phyloP scores from a whole-genome alignment of 1,140 invertebrate genomes.

The Tetragonula clypearis region DNA sequence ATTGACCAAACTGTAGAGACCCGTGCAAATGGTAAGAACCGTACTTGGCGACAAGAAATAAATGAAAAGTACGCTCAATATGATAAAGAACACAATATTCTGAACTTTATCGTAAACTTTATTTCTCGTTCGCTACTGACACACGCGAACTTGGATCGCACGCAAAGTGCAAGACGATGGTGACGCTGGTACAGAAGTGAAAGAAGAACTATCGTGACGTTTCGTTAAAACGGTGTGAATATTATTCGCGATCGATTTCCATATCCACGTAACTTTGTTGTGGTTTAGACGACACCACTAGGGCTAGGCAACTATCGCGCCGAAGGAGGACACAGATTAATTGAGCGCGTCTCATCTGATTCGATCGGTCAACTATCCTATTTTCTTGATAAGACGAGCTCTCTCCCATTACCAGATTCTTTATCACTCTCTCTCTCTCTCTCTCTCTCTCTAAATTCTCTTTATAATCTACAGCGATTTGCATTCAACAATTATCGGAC shows the following conservation, averaged over 20 bases:
- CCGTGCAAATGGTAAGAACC: no score
- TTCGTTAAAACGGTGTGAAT: background rate
- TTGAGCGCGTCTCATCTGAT: background rate
- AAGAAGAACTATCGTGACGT: background rate
- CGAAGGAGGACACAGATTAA: background rate
- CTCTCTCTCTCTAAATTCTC: background rate
- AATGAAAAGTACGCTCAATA: no score
- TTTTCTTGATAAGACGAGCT: no score
- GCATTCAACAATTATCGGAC: background rate
- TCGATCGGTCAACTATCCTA: background rate
- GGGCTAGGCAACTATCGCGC: constrained; percentile 32
- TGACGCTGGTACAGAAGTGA: background rate
- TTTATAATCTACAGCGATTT: background rate
- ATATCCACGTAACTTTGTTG: background rate
- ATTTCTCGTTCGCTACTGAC: no score
- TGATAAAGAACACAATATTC: no score
- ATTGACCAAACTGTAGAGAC: no score
- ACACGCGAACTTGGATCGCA: background rate
- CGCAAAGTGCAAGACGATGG: no score
- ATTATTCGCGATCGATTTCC: background rate
- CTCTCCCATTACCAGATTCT: no score
- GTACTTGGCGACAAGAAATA: no score
- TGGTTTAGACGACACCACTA: background rate
- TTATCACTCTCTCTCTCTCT: no score
- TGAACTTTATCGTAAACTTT: no score